Evolutionary conservation across 2,113 vertebrate species (phyloP), one percentile per base, ranked within the genome.

Genomic region (Taurulus bubalis): DNA sequence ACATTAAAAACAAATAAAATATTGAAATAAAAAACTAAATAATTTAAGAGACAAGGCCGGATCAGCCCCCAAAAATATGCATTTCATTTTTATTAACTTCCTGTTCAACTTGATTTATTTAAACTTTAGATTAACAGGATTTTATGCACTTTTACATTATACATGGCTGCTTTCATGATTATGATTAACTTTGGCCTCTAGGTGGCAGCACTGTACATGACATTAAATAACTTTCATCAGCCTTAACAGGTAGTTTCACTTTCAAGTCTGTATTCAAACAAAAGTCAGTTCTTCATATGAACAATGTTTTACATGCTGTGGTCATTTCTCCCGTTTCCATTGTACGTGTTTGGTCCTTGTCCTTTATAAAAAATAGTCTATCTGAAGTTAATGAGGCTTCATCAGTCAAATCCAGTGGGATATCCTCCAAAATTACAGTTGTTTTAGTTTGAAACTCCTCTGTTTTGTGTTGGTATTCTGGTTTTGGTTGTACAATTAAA

Each of bases 161-260:
- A 4, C 60, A n/a, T 20, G 24, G 18, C 38, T 59, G 22, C 53
- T 10, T 9, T 18, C 20, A 20, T 34, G 14, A 40, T 18, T 26
- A 15, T 3, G 47, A 3, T 28, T 22, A 28, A 26, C 3, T 62
- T 0, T 32, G 24, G 30, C 83, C 88, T 58, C 59, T 9, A 77
- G 89, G 78, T 2, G 87, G 85, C 89, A 77, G 83, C 66, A 22
- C 8, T 28, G 28, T 10, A 20, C 16, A 28, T 40, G 0, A 18
- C 2, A 6, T 0, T 15, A 4, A 6, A 73, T 42, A 1, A 4
- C 22, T 14, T 49, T 18, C 8, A 18, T 15, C 24, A 1, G 42
- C 42, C 18, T 42, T 8, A 9, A 4, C n/a, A 8, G 38, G 11
- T 9, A 38, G 38, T 8, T 38, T 38, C 38, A 10, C 38, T 36